Base-by-base conservation (phyloP, 2,888 invertebrate species). In the Stegana nigrithorax region DNA sequence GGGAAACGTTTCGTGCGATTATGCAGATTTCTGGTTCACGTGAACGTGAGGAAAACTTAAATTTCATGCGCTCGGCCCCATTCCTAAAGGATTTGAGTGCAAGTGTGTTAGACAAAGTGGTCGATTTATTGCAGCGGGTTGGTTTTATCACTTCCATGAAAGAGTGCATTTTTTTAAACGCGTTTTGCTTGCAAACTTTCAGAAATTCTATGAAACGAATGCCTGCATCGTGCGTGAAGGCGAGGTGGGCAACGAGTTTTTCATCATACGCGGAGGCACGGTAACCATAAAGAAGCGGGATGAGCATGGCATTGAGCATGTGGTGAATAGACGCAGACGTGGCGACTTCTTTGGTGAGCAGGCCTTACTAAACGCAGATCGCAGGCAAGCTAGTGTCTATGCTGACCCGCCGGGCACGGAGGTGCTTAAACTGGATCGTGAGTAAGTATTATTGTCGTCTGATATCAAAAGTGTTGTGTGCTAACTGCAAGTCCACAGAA, bases 281-380 rank as follows among this genome's bases (percentile, higher is more conserved):
- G 95, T 94, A 5, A 89, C 90, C 53, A 90, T 94, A 56, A 91
- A 91, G 10, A 92, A 92, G 80, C 87, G 88, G 23, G 89, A 88
- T 8, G 88, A 88, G 2, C 88, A 88, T 29, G 88, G 87, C 0
- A 87, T 88, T 61, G 92, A 93, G 67, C 87, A 89, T 66, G 87
- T 91, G 14, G 90, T 96, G 21, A 91, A 92, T 7, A 87, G 88
- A 8, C 87, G 95, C 21, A 88, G 89, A 26, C 89, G 91, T 42
- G 96, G 96, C 0, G 91, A 94, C 66, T 96, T 92, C 84, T 96
- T 96, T 83, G 96, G 96, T 0, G 96, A 96, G 80, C 91, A 93
- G 79, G 96, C 96, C 0, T 87, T 96, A 29, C 86, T 94, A 56
- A 91, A 93, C 81, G 94, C 95, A 71, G 95, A 95, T 81, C 90